Evolutionary conservation across 2,888 invertebrate genomes (phyloP).

Genomic region (Cheilosia vulpina): DNA sequence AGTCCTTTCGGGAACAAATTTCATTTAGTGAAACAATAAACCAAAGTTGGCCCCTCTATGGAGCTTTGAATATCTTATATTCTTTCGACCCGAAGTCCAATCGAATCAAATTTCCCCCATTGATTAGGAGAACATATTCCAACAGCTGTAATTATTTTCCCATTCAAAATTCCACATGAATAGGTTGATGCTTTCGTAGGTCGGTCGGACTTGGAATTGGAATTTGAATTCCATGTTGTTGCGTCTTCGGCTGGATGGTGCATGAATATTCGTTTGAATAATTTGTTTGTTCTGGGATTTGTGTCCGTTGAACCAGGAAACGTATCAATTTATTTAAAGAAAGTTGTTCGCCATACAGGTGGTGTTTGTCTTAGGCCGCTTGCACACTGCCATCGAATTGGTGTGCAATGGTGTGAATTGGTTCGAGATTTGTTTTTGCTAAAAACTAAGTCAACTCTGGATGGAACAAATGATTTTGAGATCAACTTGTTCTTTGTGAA

Average conservation of each 20-base stretch:
- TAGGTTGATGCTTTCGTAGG: not conserved
- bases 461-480: too few relatives aligned
- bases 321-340: too few relatives aligned
- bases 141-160: too few relatives aligned
- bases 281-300: not conserved
- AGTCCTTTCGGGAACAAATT: slow-evolving; percentile 17
- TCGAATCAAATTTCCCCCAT: not conserved
- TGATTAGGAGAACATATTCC: not conserved
- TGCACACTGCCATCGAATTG: too few relatives aligned
- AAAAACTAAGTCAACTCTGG: too few relatives aligned
- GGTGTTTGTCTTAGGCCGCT: too few relatives aligned
- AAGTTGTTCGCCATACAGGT: too few relatives aligned
- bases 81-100: not conserved
- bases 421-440: too few relatives aligned
- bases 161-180: not conserved
- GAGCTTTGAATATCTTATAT: not conserved
- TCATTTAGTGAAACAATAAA: slow-evolving; percentile 13
- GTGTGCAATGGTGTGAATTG: too few relatives aligned
- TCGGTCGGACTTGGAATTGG: not conserved
- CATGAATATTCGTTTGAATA: slow-evolving; percentile 17
- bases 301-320: too few relatives aligned
- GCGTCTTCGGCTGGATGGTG: not conserved
- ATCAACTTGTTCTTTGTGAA: too few relatives aligned
- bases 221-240: not conserved
- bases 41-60: not conserved